Evolutionary conservation across 2,888 invertebrate species (phyloP).

Genomic region (Bibio marci): DNA sequence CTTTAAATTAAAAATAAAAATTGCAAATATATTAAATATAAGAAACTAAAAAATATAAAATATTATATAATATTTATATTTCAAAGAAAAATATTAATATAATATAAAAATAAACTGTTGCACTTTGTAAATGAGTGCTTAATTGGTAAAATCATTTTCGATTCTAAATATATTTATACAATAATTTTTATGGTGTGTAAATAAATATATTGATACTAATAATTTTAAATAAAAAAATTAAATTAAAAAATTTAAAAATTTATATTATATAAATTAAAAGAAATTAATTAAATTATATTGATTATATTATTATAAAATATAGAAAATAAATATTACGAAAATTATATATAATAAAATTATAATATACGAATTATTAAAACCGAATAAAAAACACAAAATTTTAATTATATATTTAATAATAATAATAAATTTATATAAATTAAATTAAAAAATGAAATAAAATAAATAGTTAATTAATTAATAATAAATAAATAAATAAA

Average conservation of each 20-base stretch:
- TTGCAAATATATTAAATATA: too few species aligned
- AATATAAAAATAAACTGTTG: background rate
- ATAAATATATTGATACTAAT: background rate
- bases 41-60: too few species aligned
- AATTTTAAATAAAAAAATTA: background rate
- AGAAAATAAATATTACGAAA: background rate
- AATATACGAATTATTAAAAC: too few species aligned
- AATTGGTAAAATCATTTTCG: slow-evolving; percentile 3
- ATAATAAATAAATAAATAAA: too few species aligned
- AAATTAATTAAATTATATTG: background rate
- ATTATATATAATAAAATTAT: background rate
- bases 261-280: background rate
- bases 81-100: too few species aligned
- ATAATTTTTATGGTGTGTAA: too few species aligned
- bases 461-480: too few species aligned
- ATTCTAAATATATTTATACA: background rate
- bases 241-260: background rate
- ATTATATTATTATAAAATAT: background rate
- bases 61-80: background rate
- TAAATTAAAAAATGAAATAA: too few species aligned
- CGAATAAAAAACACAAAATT: too few species aligned
- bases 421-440: too few species aligned
- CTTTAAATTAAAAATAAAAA: too few species aligned
- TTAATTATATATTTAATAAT: too few species aligned
- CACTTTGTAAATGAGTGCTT: slow-evolving; percentile 2